Evolutionary conservation across 2,888 invertebrate genomes (phyloP), one percentile per base, ranked within the genome.

Genomic region (Sphinx pinastri): DNA sequence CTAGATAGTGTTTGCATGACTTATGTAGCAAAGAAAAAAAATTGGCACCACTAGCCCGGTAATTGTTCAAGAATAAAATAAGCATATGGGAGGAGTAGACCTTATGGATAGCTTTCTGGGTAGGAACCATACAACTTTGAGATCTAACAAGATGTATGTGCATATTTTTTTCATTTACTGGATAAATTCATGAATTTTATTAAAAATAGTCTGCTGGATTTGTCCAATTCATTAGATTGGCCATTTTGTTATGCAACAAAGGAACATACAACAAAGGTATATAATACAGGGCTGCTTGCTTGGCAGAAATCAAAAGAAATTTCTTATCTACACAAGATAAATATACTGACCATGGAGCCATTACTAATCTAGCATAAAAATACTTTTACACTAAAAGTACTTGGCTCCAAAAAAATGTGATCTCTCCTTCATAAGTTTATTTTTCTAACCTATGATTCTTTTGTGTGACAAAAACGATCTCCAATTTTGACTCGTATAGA

Each of bases 71-170:
- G 78, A 82, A 19, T 86, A 87, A 73, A 86, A 85, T 79, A 79
- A 77, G 71, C 83, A 85, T 71, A 86, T 85, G 85, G 84, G 82
- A 67, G 84, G 83, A 73, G 25, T 25, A 25, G 85, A 86, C 67
- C 79, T 85, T 63, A 78, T 82, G 78, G 83, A 87, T 76, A 82
- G 80, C 69, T 81, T 79, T 80, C 75, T 83, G 73, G 82, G 81
- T 70, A 79, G 82, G 77, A 76, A 82, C 76, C 76, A 77, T 71
- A 81, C 81, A 72, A 77, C 0, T 71, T 75, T 82, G 11, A 82
- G 81, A 73, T 81, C 81, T 75, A 84, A 80, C 79, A 85, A 86
- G 72, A 84, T 84, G 83, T 84, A 84, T 67, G 72, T 85, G 72
- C 79, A 81, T 75, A 78, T 86, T 71, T 86, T 84, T 76, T 75